Percentiles rank a stretch among this genome's conserved stretches.
Conservation (phyloP, 2,888 invertebrate species). For the Oegoconia quadripuncta region DNA sequence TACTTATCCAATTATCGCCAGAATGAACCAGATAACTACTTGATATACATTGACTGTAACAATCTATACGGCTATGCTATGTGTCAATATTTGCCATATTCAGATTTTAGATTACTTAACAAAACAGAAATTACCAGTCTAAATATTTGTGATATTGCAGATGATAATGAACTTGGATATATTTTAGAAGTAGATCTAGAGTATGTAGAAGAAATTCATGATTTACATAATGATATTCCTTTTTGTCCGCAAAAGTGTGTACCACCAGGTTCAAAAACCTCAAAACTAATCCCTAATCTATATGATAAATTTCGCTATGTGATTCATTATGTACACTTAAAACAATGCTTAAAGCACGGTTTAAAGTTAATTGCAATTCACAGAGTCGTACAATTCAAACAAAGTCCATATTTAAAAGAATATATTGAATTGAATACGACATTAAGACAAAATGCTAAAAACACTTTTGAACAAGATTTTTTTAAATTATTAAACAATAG, state of each 20-base stretch:
- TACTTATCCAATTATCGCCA: conserved; percentile 24
- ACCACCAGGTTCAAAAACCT: conserved; percentile 3
- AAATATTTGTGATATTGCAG: background rate
- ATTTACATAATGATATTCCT: conserved; percentile 25
- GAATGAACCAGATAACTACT: conserved; percentile 15
- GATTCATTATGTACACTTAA: too few relatives aligned
- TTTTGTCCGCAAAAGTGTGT: conserved; percentile 28
- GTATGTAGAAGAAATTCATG: conserved; percentile 23
- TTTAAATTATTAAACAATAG: too few relatives aligned
- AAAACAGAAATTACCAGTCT: background rate
- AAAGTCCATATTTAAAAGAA: too few relatives aligned
- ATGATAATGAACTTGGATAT: conserved; percentile 18
- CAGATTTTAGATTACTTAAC: too few relatives aligned
- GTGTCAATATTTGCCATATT: conserved; percentile 18
- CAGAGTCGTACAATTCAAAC: too few relatives aligned
- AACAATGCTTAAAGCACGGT: too few relatives aligned
- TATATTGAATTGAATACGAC: too few relatives aligned
- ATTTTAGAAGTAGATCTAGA: conserved; percentile 27
- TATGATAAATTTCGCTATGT: too few relatives aligned
- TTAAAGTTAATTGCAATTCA: too few relatives aligned
- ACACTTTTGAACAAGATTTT: too few relatives aligned
- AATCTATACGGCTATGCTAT: conserved; percentile 32
- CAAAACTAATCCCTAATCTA: too few relatives aligned
- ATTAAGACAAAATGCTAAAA: too few relatives aligned
- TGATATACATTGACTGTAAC: conserved; percentile 33